These are phyloP conservation scores for Nesidiocoris tenuis DNA, from an alignment of 2,888 invertebrate species.

Conservation along the genomic window DNA sequence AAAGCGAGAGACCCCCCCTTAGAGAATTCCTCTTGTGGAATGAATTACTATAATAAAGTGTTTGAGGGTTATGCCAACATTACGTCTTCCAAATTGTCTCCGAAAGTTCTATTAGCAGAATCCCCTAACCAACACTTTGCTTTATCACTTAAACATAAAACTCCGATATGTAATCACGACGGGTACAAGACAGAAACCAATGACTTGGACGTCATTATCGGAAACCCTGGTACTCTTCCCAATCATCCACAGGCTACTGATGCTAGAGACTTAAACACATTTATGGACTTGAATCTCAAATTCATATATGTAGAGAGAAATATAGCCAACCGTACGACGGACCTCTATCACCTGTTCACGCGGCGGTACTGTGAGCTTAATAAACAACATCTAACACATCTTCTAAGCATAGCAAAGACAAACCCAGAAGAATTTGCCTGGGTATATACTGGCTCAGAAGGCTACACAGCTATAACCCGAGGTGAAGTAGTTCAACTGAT, in stretches of 20 bases:
- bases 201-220: not conserved
- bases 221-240: not conserved
- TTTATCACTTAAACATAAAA: not conserved
- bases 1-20: too few relatives aligned
- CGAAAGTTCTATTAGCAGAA: not conserved
- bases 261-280: too few relatives aligned
- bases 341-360: slow-evolving; percentile 7
- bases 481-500: slow-evolving; percentile 7
- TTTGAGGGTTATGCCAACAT: slow-evolving; percentile 16
- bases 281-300: slow-evolving; percentile 14
- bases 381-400: slow-evolving; percentile 12
- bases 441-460: slow-evolving; percentile 6
- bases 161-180: not conserved
- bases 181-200: slow-evolving; percentile 1
- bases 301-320: slow-evolving; percentile 23
- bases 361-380: slow-evolving; percentile 14
- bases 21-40: not conserved
- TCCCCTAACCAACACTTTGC: slow-evolving; percentile 1
- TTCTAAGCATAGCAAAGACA: slow-evolving; percentile 6
- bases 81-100: not conserved
- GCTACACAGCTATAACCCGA: slow-evolving; percentile 7
- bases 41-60: not conserved
- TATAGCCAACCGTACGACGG: slow-evolving; percentile 22
- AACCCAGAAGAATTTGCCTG: slow-evolving; percentile 16
- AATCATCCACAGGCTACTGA: not conserved